Conservation (phyloP, 2,888 invertebrate species). For the Branchinecta sandiegonensis region DNA sequence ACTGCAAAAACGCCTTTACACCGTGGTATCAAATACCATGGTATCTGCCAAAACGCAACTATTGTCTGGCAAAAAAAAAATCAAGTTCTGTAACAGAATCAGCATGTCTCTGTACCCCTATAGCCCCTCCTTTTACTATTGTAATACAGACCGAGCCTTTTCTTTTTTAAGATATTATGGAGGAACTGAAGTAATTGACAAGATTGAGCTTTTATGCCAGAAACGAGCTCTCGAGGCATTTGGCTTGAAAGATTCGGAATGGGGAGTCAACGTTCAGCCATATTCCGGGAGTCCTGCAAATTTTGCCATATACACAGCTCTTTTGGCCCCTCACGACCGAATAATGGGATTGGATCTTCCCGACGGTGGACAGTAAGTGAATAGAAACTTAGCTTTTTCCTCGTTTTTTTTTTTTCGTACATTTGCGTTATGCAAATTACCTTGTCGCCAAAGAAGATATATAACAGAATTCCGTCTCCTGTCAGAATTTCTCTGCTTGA, state of each 20-base stretch:
- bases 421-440: too few relatives aligned
- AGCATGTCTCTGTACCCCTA: too few relatives aligned
- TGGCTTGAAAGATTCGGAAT: slow-evolving; percentile 60
- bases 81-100: too few relatives aligned
- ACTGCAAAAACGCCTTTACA: too few relatives aligned
- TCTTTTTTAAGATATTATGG: slow-evolving; percentile 70
- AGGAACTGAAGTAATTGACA: slow-evolving; percentile 87
- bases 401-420: too few relatives aligned
- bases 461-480: too few relatives aligned
- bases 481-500: too few relatives aligned
- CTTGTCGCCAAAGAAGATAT: too few relatives aligned
- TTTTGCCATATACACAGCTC: slow-evolving; percentile 85
- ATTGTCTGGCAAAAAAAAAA: too few relatives aligned
- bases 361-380: slow-evolving; percentile 69
- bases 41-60: too few relatives aligned
- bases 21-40: too few relatives aligned
- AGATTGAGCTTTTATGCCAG: slow-evolving; percentile 78
- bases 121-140: neutral
- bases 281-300: slow-evolving; percentile 94
- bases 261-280: slow-evolving; percentile 97
- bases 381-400: too few relatives aligned
- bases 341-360: slow-evolving; percentile 90
- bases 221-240: slow-evolving; percentile 71
- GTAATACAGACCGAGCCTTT: neutral
- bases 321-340: slow-evolving; percentile 78